Conservation (phyloP, 2,888 invertebrate species). For the Heteromyza rotundicornis region DNA sequence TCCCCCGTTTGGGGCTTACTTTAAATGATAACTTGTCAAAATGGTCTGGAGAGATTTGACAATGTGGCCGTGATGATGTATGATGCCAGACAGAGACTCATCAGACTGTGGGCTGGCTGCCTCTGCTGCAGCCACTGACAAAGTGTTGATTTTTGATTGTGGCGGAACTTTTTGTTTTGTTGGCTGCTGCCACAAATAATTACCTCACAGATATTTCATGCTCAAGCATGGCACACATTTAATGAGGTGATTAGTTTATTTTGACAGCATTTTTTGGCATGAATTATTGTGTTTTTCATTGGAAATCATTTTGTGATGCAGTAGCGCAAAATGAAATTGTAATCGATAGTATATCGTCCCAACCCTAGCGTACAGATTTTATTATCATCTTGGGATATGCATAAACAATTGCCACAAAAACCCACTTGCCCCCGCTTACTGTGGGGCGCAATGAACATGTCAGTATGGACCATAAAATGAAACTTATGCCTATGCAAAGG, state of each 20-base stretch:
- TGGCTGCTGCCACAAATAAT: conserved; percentile 40
- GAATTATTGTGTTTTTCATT: too few relatives aligned
- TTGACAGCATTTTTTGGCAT: conserved; percentile 25
- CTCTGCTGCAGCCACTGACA: conserved; percentile 34
- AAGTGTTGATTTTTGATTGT: conserved; percentile 52
- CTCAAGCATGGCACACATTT: conserved; percentile 28
- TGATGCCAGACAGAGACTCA: conserved; percentile 47
- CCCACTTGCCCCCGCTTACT: conserved; percentile 19
- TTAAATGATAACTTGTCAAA: conserved; percentile 49
- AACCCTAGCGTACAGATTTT: too few relatives aligned
- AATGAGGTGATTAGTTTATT: conserved; percentile 27
- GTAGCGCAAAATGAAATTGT: too few relatives aligned
- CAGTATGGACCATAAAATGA: conserved; percentile 44
- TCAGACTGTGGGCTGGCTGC: conserved; percentile 5
- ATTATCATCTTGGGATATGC: conserved; percentile 45
- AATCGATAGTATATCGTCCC: too few relatives aligned
- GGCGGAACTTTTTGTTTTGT: conserved; percentile 42
- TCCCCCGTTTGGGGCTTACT: conserved; percentile 26
- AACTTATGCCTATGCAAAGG: conserved; percentile 24
- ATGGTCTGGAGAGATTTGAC: conserved; percentile 42
- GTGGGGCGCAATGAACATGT: conserved; percentile 52
- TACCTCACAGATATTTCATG: conserved; percentile 29
- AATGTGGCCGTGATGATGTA: conserved; percentile 45
- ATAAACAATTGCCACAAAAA: conserved; percentile 15
- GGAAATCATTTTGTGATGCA: too few relatives aligned